These are phyloP conservation scores for Eubucco bourcierii DNA, from an alignment of 2,113 vertebrate genomes.

Conservation along the genomic window DNA sequence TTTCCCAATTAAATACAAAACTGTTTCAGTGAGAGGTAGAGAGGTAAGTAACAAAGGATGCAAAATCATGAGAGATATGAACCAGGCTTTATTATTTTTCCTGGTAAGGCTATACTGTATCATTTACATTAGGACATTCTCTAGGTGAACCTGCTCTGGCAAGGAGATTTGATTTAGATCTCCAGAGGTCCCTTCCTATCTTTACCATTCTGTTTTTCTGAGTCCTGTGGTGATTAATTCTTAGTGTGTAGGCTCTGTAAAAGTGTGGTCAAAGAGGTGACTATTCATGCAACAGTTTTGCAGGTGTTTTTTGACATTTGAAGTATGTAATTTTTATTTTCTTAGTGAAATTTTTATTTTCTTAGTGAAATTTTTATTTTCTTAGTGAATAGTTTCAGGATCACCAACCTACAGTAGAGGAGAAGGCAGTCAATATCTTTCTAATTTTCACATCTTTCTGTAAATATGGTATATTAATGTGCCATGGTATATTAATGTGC, in stretches of 20 bases:
- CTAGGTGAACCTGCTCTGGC: neutral
- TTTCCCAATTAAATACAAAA: neutral
- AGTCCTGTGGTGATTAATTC: neutral
- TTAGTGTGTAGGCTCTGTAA: neutral
- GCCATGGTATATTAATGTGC: neutral
- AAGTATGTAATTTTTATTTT: neutral
- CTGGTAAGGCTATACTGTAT: neutral
- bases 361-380: neutral
- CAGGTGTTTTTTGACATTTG: neutral
- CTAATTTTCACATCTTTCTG: neutral
- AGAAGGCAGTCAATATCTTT: neutral
- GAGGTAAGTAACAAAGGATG: neutral
- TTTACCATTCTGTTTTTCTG: no score
- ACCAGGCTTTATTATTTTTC: neutral
- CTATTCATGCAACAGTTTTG: neutral
- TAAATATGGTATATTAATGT: neutral
- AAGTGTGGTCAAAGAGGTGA: neutral
- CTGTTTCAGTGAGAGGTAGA: neutral
- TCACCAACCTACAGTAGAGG: neutral
- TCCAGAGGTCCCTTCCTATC: no score
- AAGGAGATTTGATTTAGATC: no score
- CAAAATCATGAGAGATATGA: neutral
- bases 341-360: no score
- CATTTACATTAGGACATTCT: neutral
- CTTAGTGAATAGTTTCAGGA: neutral